phyloP scores from a whole-genome alignment of 2,113 vertebrate species.

The Nibea albiflora region DNA sequence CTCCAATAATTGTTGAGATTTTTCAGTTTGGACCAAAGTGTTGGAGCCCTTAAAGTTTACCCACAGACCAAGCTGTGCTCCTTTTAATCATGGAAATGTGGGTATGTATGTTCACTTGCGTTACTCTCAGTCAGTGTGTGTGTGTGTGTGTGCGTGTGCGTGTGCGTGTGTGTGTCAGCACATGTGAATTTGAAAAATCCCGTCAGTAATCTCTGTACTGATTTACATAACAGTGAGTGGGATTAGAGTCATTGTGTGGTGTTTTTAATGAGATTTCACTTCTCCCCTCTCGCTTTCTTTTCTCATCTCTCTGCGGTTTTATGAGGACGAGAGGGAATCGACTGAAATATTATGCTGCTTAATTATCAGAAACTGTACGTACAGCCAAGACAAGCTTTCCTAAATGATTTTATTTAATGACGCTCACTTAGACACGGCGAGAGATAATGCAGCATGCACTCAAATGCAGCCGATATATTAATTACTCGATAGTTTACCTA shows the following conservation, averaged over 20 bases:
- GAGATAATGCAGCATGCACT: slow-evolving; percentile 7
- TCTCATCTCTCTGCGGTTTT: slow-evolving; percentile 19
- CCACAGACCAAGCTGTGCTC: neutral
- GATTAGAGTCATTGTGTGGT: slow-evolving; percentile 75
- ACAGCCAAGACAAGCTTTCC: slow-evolving; percentile 47
- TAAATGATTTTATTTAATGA: slow-evolving; percentile 54
- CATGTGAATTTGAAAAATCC: slow-evolving; percentile 33
- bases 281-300: slow-evolving; percentile 19
- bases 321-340: slow-evolving; percentile 30
- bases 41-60: neutral
- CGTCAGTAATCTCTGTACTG: slow-evolving; percentile 52
- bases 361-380: slow-evolving; percentile 48
- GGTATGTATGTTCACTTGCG: slow-evolving; percentile 28
- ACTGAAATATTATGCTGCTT: slow-evolving; percentile 44
- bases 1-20: neutral
- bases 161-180: slow-evolving; percentile 17
- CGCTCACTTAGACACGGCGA: slow-evolving; percentile 28
- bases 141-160: slow-evolving; percentile 10
- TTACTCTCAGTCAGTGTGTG: neutral
- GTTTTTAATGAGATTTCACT: slow-evolving; percentile 68
- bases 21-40: too few relatives aligned
- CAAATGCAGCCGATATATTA: slow-evolving; percentile 4
- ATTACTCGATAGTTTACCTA: neutral
- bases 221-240: slow-evolving; percentile 73
- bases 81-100: slow-evolving; percentile 46